Percentiles rank a stretch among this genome's conserved stretches.
These are phyloP conservation scores for Paracanthobrama guichenoti DNA, from an alignment of 2,113 vertebrate genomes.

Conservation along the genomic window DNA sequence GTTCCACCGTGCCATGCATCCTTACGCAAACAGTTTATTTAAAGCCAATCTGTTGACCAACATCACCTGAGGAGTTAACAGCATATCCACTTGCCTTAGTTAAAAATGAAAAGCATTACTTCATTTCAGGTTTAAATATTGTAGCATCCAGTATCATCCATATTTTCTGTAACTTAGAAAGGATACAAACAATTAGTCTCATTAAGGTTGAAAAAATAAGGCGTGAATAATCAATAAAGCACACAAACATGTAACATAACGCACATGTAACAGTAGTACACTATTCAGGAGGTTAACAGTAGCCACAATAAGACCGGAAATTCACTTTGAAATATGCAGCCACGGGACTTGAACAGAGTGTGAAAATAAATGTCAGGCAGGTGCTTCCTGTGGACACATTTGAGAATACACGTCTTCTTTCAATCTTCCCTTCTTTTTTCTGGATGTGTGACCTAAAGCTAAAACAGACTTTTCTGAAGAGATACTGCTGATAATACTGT, in stretches of 20 bases:
- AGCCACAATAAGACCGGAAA: neutral
- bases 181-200: neutral
- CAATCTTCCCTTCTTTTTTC: neutral
- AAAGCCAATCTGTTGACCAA: constrained; percentile 22
- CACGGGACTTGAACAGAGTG: neutral
- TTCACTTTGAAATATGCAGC: neutral
- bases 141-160: neutral
- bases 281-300: too few relatives aligned
- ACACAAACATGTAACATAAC: neutral
- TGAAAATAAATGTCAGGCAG: constrained; percentile 12
- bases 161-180: neutral
- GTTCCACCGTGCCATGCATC: neutral
- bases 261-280: neutral
- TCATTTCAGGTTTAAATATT: neutral
- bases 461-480: too few relatives aligned
- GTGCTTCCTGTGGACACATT: neutral
- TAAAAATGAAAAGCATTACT: neutral
- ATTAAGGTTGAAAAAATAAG: neutral
- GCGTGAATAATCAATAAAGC: neutral
- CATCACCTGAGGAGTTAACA: constrained; percentile 22
- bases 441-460: too few relatives aligned
- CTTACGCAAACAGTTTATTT: neutral
- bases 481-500: neutral
- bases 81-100: neutral
- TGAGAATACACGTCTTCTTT: neutral